Evolutionary conservation across 1,140 invertebrate genomes (phyloP).

Genomic region (Euwallacea fornicatus): DNA sequence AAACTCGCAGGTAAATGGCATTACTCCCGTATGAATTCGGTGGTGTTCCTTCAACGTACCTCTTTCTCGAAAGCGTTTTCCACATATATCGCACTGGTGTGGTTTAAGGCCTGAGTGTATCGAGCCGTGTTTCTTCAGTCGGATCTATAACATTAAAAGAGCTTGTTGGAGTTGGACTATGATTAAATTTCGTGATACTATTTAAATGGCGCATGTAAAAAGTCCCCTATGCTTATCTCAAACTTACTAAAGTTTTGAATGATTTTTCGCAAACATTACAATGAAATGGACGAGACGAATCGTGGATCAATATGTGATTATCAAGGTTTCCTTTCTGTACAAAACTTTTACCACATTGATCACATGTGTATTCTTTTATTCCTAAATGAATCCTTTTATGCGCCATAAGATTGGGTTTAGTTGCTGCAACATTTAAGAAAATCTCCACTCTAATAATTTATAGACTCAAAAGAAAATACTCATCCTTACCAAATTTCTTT

Average conservation of each 20-base stretch:
- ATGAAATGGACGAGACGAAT: conserved; percentile 51
- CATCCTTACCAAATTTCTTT: conserved; percentile 53
- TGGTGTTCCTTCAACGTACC: conserved; percentile 64
- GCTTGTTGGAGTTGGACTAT: neutral
- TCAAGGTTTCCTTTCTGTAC: conserved; percentile 64
- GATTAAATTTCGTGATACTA: too few relatives aligned
- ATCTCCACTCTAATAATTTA: too few relatives aligned
- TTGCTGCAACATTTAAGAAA: conserved; percentile 39
- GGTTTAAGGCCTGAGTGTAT: conserved; percentile 63
- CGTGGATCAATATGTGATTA: conserved; percentile 62
- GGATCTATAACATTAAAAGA: conserved; percentile 17
- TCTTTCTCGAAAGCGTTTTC: conserved; percentile 68
- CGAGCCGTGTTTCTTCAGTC: conserved; percentile 43
- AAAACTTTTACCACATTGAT: conserved; percentile 65
- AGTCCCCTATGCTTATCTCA: neutral
- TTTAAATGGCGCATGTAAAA: conserved; percentile 39
- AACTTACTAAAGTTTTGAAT: conserved; percentile 58
- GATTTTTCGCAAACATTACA: conserved; percentile 56
- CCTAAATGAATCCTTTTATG: conserved; percentile 62
- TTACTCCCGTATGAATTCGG: conserved; percentile 80
- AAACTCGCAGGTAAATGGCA: conserved; percentile 75
- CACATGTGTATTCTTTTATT: conserved; percentile 59
- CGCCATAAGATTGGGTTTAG: conserved; percentile 62
- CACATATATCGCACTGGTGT: conserved; percentile 74
- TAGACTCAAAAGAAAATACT: too few relatives aligned